phyloP scores from a whole-genome alignment of 2,888 invertebrate species.

The Pegoplata infirma region DNA sequence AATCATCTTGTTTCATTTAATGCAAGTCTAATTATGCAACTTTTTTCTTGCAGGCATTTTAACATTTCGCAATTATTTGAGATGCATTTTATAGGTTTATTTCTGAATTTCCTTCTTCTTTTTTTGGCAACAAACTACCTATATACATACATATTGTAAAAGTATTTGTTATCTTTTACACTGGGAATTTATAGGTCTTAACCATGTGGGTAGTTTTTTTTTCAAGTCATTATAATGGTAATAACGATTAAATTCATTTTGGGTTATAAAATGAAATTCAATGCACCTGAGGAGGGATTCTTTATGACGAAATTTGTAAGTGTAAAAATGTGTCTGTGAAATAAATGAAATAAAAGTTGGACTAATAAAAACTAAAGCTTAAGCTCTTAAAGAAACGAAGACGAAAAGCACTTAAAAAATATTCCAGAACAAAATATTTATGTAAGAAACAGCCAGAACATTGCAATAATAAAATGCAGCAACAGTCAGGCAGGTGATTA shows the following conservation, averaged over 20 bases:
- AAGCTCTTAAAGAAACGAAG: constrained; percentile 26
- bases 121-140: constrained; percentile 49
- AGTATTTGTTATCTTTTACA: constrained; percentile 23
- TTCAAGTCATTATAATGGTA: constrained; percentile 49
- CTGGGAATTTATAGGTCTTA: constrained; percentile 24
- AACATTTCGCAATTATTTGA: no score
- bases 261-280: constrained; percentile 52
- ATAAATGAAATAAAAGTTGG: constrained; percentile 43
- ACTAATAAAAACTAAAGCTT: constrained; percentile 61
- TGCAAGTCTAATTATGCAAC: no score
- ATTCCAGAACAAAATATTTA: constrained; percentile 17
- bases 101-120: background rate
- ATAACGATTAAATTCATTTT: constrained; percentile 60
- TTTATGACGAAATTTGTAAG: background rate
- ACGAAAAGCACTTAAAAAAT: constrained; percentile 40
- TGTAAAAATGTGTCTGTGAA: background rate
- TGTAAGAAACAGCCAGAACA: background rate
- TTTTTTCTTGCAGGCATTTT: no score
- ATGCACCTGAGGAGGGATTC: constrained; percentile 51
- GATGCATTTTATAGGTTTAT: background rate
- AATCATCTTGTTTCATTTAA: no score
- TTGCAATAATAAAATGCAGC: constrained; percentile 7
- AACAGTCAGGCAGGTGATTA: constrained; percentile 54
- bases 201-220: constrained; percentile 36
- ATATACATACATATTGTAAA: no score